These are phyloP conservation scores for Rhinichthys osculus DNA, from an alignment of 2,797 vertebrate genomes.

Conservation along the genomic window DNA sequence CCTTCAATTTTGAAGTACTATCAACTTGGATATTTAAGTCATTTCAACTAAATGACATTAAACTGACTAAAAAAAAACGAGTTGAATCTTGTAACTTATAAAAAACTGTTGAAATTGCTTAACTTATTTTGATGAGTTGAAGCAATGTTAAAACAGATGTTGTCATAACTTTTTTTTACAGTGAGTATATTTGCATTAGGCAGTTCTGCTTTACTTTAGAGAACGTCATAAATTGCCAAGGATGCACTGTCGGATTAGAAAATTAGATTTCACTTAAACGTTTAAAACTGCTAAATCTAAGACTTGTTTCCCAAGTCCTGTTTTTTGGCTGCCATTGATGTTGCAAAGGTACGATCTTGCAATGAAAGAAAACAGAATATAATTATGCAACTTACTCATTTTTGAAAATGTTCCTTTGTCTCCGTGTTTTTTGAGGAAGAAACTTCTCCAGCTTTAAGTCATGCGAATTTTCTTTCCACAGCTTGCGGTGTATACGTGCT, in stretches of 20 bases:
- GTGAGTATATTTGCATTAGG: neutral
- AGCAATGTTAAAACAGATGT: too few relatives aligned
- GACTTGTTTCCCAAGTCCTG: neutral
- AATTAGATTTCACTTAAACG: neutral
- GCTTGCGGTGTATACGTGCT: constrained; percentile 21
- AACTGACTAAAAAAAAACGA: too few relatives aligned
- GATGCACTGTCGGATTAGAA: neutral
- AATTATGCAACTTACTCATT: constrained; percentile 36
- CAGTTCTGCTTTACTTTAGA: neutral
- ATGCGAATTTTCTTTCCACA: constrained; percentile 4
- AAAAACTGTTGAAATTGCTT: too few relatives aligned
- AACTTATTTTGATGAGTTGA: too few relatives aligned
- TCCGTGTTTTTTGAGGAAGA: neutral
- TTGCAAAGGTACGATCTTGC: constrained; percentile 4
- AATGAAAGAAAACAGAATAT: constrained; percentile 27
- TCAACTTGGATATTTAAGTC: too few relatives aligned
- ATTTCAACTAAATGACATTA: too few relatives aligned
- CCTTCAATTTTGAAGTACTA: too few relatives aligned
- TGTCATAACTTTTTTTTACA: too few relatives aligned
- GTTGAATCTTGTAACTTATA: too few relatives aligned
- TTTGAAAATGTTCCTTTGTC: constrained; percentile 12
- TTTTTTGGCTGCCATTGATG: neutral
- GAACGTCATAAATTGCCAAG: neutral
- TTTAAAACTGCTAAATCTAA: neutral
- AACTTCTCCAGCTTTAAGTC: neutral